Percentiles rank a stretch among this genome's conserved stretches.
Evolutionary conservation across 2,888 invertebrate genomes (phyloP).

Genomic region (Hypsopygia costalis): DNA sequence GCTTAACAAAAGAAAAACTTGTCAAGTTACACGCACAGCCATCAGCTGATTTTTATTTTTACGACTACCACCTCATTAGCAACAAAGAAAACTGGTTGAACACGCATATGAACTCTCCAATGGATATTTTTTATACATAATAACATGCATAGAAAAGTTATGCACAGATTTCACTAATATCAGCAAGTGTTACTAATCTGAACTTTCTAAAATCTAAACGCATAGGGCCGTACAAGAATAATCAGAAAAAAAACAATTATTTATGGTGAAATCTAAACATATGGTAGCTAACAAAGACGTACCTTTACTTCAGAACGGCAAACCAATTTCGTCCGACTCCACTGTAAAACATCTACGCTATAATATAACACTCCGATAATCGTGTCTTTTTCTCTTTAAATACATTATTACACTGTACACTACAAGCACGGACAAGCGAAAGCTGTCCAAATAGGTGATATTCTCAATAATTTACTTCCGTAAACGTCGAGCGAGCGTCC

Average conservation of each 20-base stretch:
- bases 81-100: too few relatives aligned
- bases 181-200: too few relatives aligned
- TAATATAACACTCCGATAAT: slow-evolving; percentile 77
- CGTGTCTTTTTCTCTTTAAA: slow-evolving; percentile 78
- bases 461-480: slow-evolving; percentile 35
- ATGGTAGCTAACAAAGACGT: slow-evolving; percentile 48
- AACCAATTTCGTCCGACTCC: slow-evolving; percentile 58
- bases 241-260: slow-evolving; percentile 7
- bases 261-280: slow-evolving; percentile 45
- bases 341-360: slow-evolving; percentile 69
- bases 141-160: too few relatives aligned
- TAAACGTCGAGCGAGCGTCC: slow-evolving; percentile 50
- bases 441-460: slow-evolving; percentile 63
- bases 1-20: neutral
- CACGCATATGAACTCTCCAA: too few relatives aligned
- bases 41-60: slow-evolving; percentile 4
- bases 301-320: slow-evolving; percentile 58
- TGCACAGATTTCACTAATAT: too few relatives aligned
- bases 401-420: slow-evolving; percentile 77
- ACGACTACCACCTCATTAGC: neutral
- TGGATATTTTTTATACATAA: too few relatives aligned
- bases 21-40: neutral
- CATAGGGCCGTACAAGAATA: neutral
- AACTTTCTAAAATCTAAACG: too few relatives aligned
- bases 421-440: slow-evolving; percentile 64